Evolutionary conservation across 2,113 vertebrate species (phyloP).

Genomic region (Gadus chalcogrammus): DNA sequence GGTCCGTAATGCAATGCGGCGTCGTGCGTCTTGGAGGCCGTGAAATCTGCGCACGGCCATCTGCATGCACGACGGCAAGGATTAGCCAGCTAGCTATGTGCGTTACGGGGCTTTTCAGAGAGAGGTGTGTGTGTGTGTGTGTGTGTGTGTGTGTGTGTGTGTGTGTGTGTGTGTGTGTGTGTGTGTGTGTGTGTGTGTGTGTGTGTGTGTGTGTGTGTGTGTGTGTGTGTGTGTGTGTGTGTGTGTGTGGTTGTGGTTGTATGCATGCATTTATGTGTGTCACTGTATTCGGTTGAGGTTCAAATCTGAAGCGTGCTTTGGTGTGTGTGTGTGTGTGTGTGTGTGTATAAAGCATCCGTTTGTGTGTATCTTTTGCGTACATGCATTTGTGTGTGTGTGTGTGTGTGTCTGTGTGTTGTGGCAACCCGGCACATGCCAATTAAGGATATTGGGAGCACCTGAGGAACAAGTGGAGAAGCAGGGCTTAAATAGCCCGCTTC

Average conservation of each 20-base stretch:
- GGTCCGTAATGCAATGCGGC: conserved; percentile 5
- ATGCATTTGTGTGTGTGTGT: no score
- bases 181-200: not conserved
- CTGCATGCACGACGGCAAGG: conserved; percentile 45
- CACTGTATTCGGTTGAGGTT: not conserved
- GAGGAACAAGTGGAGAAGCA: no score
- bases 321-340: no score
- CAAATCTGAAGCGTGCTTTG: no score
- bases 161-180: not conserved
- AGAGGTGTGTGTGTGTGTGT: no score
- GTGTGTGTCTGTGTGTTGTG: no score
- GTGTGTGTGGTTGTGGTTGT: not conserved
- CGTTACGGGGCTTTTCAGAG: conserved; percentile 29
- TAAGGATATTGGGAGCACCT: no score
- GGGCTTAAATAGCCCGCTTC: no score
- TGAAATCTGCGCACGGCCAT: conserved; percentile 47
- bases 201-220: not conserved
- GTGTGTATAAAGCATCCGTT: no score
- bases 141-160: not conserved
- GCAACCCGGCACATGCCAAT: no score
- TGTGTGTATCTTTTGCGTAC: no score
- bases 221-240: not conserved
- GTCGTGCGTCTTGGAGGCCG: conserved; percentile 15
- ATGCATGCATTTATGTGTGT: not conserved
- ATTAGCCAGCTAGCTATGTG: conserved; percentile 33